Conservation (phyloP, 2,888 invertebrate species). For the Pachydiplax longipennis region DNA sequence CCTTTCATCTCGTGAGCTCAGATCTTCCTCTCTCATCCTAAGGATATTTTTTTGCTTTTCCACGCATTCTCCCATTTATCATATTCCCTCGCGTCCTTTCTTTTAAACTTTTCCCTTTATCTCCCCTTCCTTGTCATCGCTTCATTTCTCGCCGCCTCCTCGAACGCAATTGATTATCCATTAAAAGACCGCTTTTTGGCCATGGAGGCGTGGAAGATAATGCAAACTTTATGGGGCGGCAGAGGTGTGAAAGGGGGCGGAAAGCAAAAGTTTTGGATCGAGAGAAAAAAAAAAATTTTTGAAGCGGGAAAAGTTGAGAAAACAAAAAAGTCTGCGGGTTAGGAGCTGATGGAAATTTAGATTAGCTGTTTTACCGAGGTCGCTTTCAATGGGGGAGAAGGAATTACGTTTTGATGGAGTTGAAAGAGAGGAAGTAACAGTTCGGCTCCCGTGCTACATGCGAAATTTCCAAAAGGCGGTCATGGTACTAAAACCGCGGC, state of each 20-base stretch:
- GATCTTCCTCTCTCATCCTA: not conserved
- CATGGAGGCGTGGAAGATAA: not conserved
- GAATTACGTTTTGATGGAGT: not conserved
- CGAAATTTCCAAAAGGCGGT: not conserved
- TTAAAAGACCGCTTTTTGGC: not conserved
- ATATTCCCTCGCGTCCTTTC: not conserved
- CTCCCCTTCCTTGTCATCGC: too few species aligned
- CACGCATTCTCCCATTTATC: not conserved
- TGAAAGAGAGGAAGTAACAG: not conserved
- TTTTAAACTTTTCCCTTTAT: not conserved
- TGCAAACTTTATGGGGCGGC: not conserved
- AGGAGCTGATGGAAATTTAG: not conserved
- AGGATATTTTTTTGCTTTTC: not conserved
- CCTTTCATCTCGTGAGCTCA: too few species aligned
- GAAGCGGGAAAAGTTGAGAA: not conserved
- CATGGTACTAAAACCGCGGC: not conserved
- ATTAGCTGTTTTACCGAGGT: not conserved
- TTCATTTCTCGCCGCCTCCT: not conserved
- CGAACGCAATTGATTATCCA: not conserved
- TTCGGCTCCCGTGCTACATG: not conserved
- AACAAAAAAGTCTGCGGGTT: not conserved
- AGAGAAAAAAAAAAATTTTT: not conserved
- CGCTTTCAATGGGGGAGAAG: not conserved
- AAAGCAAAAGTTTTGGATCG: not conserved
- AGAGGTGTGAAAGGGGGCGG: not conserved